phyloP scores from a whole-genome alignment of 1,140 invertebrate genomes.

The Pogonognathellus flavescens region DNA sequence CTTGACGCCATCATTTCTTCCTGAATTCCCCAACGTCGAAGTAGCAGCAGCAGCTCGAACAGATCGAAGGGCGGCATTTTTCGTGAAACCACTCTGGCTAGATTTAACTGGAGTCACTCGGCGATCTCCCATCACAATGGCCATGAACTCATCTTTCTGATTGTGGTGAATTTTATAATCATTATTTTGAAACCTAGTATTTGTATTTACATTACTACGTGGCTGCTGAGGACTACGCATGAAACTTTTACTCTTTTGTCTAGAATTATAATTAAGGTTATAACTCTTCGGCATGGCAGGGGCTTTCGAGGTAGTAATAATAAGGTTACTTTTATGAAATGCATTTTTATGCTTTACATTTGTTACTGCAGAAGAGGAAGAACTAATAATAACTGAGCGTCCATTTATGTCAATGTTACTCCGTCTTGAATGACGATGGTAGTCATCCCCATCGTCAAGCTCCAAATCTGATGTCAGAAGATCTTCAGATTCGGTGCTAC shows the following conservation, averaged over 20 bases:
- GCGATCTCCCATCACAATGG: conserved; percentile 28
- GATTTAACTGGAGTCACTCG: conserved; percentile 36
- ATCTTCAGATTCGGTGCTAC: conserved; percentile 40
- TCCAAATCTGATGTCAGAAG: conserved; percentile 20
- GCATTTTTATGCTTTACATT: conserved; percentile 23
- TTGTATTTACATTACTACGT: conserved; percentile 16
- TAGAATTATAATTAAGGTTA: conserved; percentile 17
- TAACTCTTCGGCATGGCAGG: conserved; percentile 2
- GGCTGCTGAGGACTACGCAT: conserved; percentile 14
- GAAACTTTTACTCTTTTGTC: conserved; percentile 30
- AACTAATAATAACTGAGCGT: conserved; percentile 39
- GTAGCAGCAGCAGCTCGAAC: conserved; percentile 38
- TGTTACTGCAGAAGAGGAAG: conserved; percentile 26
- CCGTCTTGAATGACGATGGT: conserved; percentile 25
- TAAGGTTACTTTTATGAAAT: conserved; percentile 27
- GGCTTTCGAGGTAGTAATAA: conserved; percentile 20
- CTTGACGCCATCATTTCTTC: conserved; percentile 2
- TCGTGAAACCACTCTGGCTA: conserved; percentile 29
- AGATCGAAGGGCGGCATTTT: conserved; percentile 40
- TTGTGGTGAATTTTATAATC: conserved; percentile 45
- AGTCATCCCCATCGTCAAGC: conserved; percentile 33
- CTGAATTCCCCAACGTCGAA: not conserved
- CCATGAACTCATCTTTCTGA: conserved; percentile 49
- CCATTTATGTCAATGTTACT: conserved; percentile 38
- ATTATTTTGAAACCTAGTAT: conserved; percentile 49